Percentiles rank a stretch among this genome's conserved stretches.
Conservation (phyloP, 2,113 vertebrate genomes). For the Globicephala melas region DNA sequence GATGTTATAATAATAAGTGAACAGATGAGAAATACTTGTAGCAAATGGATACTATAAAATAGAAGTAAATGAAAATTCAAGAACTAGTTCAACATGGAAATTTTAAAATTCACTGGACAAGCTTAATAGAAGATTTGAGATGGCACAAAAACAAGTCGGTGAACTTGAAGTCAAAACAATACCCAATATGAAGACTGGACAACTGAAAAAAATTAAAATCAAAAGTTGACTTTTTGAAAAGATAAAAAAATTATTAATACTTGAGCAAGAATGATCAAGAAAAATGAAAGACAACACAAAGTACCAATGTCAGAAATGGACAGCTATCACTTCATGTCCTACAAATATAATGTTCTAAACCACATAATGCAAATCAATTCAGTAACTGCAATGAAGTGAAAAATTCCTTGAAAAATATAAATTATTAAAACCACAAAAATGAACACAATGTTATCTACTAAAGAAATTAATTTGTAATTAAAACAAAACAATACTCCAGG, state of each 20-base stretch:
- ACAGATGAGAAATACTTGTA: not conserved
- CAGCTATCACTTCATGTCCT: not conserved
- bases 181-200: not conserved
- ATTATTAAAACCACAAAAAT: not conserved
- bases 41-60: not conserved
- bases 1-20: not conserved
- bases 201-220: not conserved
- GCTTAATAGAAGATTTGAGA: not conserved
- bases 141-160: not conserved
- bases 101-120: not conserved
- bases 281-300: not conserved
- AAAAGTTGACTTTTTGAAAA: not conserved
- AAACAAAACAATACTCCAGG: not conserved
- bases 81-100: not conserved
- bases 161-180: not conserved
- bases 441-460: not conserved
- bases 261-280: not conserved
- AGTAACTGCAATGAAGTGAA: not conserved
- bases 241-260: not conserved
- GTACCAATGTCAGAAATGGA: not conserved
- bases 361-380: not conserved
- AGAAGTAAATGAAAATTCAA: not conserved
- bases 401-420: not conserved
- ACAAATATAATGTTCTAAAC: not conserved
- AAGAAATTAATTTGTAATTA: not conserved